Evolutionary conservation across 2,113 vertebrate species (phyloP).

Genomic region (Myotis yumanensis): DNA sequence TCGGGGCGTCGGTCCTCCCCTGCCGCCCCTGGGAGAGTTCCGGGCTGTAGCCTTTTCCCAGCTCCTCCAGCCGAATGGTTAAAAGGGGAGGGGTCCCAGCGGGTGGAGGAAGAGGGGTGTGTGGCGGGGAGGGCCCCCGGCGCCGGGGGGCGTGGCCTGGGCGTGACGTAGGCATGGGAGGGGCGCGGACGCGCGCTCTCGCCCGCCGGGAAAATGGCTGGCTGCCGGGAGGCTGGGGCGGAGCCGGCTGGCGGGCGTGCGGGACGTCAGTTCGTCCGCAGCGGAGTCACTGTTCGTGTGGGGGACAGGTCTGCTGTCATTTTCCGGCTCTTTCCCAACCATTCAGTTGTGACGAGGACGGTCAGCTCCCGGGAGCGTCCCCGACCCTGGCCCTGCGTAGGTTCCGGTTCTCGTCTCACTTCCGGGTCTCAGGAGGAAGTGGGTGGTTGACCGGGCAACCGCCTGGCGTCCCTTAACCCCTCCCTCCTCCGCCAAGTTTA

Average conservation of each 20-base stretch:
- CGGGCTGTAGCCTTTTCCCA: not conserved
- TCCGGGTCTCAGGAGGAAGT: slow-evolving; percentile 64
- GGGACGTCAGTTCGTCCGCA: not conserved
- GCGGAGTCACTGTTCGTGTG: not conserved
- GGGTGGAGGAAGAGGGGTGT: slow-evolving; percentile 3
- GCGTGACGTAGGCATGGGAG: slow-evolving; percentile 28
- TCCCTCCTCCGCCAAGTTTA: not conserved
- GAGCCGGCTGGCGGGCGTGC: not conserved
- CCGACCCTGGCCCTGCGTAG: not conserved
- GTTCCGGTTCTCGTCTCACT: slow-evolving; percentile 60
- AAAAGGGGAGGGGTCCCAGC: slow-evolving; percentile 48
- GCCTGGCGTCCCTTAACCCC: slow-evolving; percentile 57
- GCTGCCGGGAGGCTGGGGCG: rapidly evolving
- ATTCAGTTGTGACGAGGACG: not conserved
- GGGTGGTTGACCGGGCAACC: slow-evolving; percentile 73
- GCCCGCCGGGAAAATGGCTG: not conserved
- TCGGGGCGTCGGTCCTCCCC: not conserved
- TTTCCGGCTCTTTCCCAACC: not conserved
- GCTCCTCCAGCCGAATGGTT: not conserved
- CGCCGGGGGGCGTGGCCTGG: not conserved
- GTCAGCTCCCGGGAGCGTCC: not conserved
- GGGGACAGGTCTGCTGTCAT: not conserved
- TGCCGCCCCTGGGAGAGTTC: slow-evolving; percentile 56
- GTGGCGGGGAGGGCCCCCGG: slow-evolving; percentile 31
- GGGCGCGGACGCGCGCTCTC: slow-evolving; percentile 8